phyloP scores from a whole-genome alignment of 2,113 vertebrate species.

The Eolophus roseicapilla region DNA sequence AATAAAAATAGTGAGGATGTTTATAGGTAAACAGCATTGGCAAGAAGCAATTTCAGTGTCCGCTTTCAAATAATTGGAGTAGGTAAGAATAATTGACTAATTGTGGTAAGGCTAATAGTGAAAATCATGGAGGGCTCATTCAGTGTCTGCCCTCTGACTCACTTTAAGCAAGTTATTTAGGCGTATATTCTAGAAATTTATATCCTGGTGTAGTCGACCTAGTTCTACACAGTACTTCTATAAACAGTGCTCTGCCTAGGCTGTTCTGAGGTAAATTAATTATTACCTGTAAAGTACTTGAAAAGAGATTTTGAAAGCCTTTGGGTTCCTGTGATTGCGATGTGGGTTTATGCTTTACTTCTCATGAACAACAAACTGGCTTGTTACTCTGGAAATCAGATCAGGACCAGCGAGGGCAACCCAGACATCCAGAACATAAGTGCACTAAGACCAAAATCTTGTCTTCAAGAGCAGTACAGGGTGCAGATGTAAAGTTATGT shows the following conservation, averaged over 20 bases:
- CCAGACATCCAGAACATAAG: neutral
- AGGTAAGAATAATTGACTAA: neutral
- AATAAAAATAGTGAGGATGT: neutral
- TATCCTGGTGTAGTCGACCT: neutral
- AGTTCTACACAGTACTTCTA: neutral
- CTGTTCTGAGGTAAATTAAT: neutral
- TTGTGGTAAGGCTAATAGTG: neutral
- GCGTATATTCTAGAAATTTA: neutral
- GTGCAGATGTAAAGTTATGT: neutral
- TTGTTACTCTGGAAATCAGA: neutral
- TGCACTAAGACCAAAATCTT: neutral
- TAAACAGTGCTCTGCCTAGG: neutral
- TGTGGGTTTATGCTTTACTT: neutral
- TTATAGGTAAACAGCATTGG: conserved; percentile 12
- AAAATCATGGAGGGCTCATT: neutral
- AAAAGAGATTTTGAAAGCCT: neutral
- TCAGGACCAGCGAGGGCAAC: neutral
- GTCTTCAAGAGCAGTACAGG: neutral
- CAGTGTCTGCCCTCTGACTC: neutral
- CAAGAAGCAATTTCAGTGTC: neutral
- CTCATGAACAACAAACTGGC: neutral
- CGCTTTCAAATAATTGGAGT: neutral
- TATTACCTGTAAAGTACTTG: neutral
- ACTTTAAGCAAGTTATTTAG: neutral
- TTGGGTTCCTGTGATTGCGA: neutral